Percentiles rank a stretch among this genome's conserved stretches.
phyloP scores from a whole-genome alignment of 2,888 invertebrate species.

The Tetramorium bicarinatum region DNA sequence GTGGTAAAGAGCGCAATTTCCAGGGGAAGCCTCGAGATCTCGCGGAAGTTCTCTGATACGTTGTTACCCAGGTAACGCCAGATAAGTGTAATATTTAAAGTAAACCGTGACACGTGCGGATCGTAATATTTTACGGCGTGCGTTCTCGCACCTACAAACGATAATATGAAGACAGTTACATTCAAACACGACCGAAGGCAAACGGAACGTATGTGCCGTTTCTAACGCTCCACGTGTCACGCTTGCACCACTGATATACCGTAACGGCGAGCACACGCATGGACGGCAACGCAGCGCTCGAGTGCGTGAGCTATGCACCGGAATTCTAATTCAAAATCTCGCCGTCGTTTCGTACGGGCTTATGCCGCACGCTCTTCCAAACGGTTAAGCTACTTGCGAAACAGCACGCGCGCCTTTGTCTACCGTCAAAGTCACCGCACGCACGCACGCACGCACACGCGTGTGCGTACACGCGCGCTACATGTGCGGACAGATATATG shows the following conservation, averaged over 20 bases:
- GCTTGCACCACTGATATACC: conserved; percentile 47
- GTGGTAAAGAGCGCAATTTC: background rate
- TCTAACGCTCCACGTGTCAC: conserved; percentile 72
- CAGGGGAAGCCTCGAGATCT: background rate
- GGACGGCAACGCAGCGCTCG: background rate
- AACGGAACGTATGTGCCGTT: conserved; percentile 59
- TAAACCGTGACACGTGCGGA: conserved; percentile 36
- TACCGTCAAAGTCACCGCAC: background rate
- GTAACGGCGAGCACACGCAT: conserved; percentile 22
- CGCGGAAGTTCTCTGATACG: conserved; percentile 7
- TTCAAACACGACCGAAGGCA: conserved; percentile 46
- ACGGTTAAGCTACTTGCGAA: conserved; percentile 22
- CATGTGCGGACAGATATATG: background rate
- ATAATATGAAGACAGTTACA: conserved; percentile 47
- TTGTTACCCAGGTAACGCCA: conserved; percentile 10
- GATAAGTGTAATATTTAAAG: conserved; percentile 32
- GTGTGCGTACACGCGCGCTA: background rate
- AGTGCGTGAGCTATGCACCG: conserved; percentile 7
- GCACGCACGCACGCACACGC: background rate
- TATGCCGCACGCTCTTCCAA: background rate
- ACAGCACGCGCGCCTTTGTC: conserved; percentile 28
- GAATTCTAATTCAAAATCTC: conserved; percentile 26
- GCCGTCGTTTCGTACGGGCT: background rate
- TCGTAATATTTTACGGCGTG: conserved; percentile 35
- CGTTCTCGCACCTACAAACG: conserved; percentile 58